Conservation (phyloP, 2,888 invertebrate genomes). For the Campoplex nolae region DNA sequence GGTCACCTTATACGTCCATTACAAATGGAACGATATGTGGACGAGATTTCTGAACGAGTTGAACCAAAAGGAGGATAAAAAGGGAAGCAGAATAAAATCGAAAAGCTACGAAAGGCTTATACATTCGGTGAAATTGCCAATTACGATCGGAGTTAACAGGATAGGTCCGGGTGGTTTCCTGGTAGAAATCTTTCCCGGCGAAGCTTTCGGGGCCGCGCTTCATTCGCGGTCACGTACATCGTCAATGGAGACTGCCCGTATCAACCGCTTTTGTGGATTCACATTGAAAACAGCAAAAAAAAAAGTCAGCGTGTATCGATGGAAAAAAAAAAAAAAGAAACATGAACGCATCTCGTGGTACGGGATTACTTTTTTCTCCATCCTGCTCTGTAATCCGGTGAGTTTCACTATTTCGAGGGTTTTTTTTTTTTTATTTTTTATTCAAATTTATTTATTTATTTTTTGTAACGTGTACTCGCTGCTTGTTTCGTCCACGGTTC, state of each 20-base stretch:
- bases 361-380: constrained; percentile 10
- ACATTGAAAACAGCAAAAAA: constrained; percentile 28
- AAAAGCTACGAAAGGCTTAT: constrained; percentile 55
- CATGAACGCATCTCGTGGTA: constrained; percentile 1
- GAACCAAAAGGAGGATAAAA: constrained; percentile 25
- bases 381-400: neutral
- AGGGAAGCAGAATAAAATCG: constrained; percentile 58
- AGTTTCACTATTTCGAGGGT: neutral
- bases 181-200: constrained; percentile 23
- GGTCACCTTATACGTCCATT: constrained; percentile 8
- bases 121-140: constrained; percentile 66
- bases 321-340: constrained; percentile 19
- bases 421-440: neutral
- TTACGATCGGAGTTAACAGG: constrained; percentile 68
- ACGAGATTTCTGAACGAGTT: neutral
- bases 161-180: constrained; percentile 18
- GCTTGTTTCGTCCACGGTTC: neutral
- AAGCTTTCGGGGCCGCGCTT: constrained; percentile 40
- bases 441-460: too few relatives aligned
- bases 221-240: constrained; percentile 62
- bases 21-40: constrained; percentile 11
- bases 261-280: constrained; percentile 20
- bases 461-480: neutral
- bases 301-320: constrained; percentile 1
- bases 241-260: constrained; percentile 21